Evolutionary conservation across 2,888 invertebrate species (phyloP), one percentile per base, ranked within the genome.

Genomic region (Volucella bombylans): DNA sequence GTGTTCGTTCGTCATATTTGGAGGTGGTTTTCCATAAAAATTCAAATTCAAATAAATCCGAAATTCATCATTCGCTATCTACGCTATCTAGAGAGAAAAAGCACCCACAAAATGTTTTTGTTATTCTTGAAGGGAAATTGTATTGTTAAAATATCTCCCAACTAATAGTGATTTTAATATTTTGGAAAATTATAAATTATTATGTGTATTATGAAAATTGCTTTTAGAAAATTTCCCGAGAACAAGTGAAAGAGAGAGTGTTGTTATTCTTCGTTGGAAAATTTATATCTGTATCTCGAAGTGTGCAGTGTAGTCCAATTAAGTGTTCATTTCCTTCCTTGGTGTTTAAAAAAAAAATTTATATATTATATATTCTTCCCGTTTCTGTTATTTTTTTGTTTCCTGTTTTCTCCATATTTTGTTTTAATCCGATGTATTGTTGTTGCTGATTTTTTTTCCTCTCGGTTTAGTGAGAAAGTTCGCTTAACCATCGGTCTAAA

Each of bases 1-100:
- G 64, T 81, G 57, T 81, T 81, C 85, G 85, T 85, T 85, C 85
- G 77, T 77, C 77, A 85, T 43, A 73, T 50, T 78, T 74, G 64
- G 77, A 82, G 82, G 77, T 82, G 81, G 76, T 86, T 86, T 78
- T 82, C 47, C 45, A 64, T 69, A 41, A 45, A 78, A 73, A 50
- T 43, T 61, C 39, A 76, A 45, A 38, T 55, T 14, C 31, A 47
- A 54, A 73, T 39, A 47, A 38, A 67, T 45, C 31, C 15, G 31
- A 31, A 31, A 31, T 31, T 31, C 31, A 31, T 31, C 31, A 31
- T 31, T 31, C 31, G 31, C 31, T 31, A 31, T 31, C 31, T 31
- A 31, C 31, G 31, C 31, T 31, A 31, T 31, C 31, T 31, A 31
- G 6, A 31, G n/a, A 45, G 11, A 45, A 45, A 45, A 31, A 6